phyloP scores from a whole-genome alignment of 2,113 vertebrate genomes.

The Porphyrio hochstetteri region DNA sequence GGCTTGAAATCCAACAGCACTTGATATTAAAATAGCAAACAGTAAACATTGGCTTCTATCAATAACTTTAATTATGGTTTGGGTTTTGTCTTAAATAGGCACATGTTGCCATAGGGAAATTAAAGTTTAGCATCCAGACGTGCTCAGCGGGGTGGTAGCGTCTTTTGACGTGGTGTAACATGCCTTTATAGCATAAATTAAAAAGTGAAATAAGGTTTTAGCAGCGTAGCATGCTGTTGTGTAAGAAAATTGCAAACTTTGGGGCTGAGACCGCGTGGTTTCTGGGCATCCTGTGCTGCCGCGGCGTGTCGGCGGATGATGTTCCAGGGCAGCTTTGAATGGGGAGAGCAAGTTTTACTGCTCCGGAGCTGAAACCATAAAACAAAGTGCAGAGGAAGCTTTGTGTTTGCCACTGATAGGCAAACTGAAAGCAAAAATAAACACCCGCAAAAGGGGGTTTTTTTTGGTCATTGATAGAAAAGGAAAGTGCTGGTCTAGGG shows the following conservation, averaged over 20 bases:
- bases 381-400: not conserved
- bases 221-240: not conserved
- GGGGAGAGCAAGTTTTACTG: not conserved
- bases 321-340: not conserved
- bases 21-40: constrained; percentile 42
- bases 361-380: not conserved
- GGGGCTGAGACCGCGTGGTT: not conserved
- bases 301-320: fast-evolving
- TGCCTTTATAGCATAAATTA: constrained; percentile 22
- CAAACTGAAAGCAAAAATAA: constrained; percentile 19
- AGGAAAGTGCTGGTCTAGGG: not conserved
- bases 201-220: not conserved
- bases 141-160: not conserved
- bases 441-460: not conserved
- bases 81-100: constrained; percentile 33
- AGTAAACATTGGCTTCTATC: constrained; percentile 33
- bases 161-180: not conserved
- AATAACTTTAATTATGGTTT: constrained; percentile 45
- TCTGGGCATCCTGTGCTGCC: not conserved
- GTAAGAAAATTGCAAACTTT: not conserved
- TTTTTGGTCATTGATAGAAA: not conserved
- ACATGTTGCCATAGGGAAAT: not conserved
- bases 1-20: not conserved
- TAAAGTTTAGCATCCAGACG: constrained; percentile 4
- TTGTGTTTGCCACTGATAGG: not conserved